These are phyloP conservation scores for Sisyra nigra DNA, from an alignment of 2,888 invertebrate genomes.

Conservation along the genomic window DNA sequence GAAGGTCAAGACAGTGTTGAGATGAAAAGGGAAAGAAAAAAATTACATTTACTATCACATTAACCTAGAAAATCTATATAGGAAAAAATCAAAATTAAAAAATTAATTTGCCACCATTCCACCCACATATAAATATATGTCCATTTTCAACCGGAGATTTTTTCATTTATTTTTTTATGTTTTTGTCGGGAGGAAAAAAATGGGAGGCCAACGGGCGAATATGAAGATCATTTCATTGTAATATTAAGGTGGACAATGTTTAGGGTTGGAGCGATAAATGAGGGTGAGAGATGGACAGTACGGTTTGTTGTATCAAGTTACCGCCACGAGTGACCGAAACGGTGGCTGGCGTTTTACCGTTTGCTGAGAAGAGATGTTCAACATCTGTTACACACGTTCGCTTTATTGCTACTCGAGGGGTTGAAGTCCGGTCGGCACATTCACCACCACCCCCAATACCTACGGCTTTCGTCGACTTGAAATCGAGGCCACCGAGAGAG, in stretches of 20 bases:
- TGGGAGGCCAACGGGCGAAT: no score
- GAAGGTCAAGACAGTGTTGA: no score
- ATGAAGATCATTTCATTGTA: no score
- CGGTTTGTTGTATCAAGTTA: conserved; percentile 1
- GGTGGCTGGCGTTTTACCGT: neutral
- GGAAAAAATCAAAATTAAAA: neutral
- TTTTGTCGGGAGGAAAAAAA: neutral
- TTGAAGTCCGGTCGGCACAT: no score
- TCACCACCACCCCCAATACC: no score
- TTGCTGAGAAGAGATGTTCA: conserved; percentile 1
- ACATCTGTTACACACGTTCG: conserved; percentile 4
- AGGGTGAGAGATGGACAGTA: no score
- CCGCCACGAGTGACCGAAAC: neutral
- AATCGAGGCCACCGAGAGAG: no score
- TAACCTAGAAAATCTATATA: no score
- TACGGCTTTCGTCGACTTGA: no score
- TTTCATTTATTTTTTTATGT: neutral
- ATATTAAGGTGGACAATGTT: no score
- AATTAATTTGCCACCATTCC: neutral
- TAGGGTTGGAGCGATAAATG: no score
- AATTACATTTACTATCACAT: no score
- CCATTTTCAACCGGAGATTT: neutral
- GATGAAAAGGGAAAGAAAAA: neutral
- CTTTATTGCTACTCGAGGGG: conserved; percentile 1
- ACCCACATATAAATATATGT: neutral